A percentile compares a stretch with the other conserved stretches of the same genome.
Conservation (phyloP, 1,140 invertebrate species). For the Atta texana region DNA sequence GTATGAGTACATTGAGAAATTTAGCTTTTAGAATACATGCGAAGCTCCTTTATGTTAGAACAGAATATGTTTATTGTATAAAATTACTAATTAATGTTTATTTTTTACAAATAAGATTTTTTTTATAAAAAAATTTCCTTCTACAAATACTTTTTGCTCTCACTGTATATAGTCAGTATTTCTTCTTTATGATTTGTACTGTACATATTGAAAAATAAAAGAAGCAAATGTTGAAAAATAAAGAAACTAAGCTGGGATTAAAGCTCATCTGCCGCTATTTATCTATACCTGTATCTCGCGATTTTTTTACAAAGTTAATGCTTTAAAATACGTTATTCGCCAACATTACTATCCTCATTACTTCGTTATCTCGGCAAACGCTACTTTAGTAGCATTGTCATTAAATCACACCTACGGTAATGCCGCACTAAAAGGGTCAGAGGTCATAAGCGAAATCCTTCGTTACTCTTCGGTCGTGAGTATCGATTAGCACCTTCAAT, state of each 20-base stretch:
- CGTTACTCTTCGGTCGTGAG: slow-evolving; percentile 24
- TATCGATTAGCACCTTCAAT: slow-evolving; percentile 68
- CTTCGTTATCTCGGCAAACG: slow-evolving; percentile 9
- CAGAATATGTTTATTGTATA: too few species aligned
- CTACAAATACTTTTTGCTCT: too few species aligned
- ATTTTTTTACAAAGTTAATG: neutral
- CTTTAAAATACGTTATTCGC: neutral
- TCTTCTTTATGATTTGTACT: neutral
- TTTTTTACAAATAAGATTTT: too few species aligned
- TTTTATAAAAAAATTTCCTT: too few species aligned
- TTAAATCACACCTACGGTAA: slow-evolving; percentile 49
- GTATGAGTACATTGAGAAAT: too few species aligned
- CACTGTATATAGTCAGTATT: neutral
- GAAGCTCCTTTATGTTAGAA: too few species aligned
- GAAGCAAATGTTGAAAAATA: neutral
- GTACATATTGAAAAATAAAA: neutral
- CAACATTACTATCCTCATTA: slow-evolving; percentile 24
- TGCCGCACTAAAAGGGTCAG: slow-evolving; percentile 39
- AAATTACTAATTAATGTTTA: too few species aligned
- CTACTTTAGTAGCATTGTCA: slow-evolving; percentile 55
- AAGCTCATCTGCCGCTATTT: neutral
- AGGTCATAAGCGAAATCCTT: slow-evolving; percentile 46
- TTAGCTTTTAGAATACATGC: too few species aligned
- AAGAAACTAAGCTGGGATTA: neutral
- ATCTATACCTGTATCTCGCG: neutral